phyloP scores from a whole-genome alignment of 2,113 vertebrate species.

The Podarcis raffonei region DNA sequence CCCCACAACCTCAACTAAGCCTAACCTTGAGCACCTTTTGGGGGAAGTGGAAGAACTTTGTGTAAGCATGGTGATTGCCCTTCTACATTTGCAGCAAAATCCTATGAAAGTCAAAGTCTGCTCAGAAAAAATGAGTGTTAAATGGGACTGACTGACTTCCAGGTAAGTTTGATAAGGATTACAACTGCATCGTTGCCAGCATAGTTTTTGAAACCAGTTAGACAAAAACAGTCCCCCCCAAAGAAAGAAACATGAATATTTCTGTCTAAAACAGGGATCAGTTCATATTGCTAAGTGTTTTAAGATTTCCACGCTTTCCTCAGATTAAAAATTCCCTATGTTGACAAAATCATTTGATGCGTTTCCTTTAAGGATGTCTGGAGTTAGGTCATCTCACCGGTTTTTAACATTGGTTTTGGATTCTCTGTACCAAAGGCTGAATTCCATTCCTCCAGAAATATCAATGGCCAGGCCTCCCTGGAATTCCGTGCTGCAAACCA shows the following conservation, averaged over 20 bases:
- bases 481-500: constrained; percentile 83
- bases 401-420: constrained; percentile 96
- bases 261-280: background rate
- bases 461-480: constrained; percentile 92
- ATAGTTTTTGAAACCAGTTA: background rate
- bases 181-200: background rate
- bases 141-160: background rate
- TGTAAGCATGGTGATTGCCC: background rate
- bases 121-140: background rate
- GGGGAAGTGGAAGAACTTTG: background rate
- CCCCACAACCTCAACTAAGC: background rate
- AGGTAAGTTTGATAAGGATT: background rate
- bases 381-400: constrained; percentile 77
- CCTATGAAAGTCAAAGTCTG: background rate
- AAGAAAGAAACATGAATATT: background rate
- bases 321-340: constrained; percentile 7
- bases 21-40: background rate
- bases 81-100: background rate
- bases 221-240: background rate
- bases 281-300: background rate
- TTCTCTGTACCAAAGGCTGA: constrained; percentile 98
- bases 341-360: background rate
- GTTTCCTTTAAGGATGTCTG: background rate
- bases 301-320: background rate
- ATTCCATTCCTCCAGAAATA: constrained; percentile 96